Conservation (phyloP, 2,113 vertebrate species). For the Erythrolamprus reginae region DNA sequence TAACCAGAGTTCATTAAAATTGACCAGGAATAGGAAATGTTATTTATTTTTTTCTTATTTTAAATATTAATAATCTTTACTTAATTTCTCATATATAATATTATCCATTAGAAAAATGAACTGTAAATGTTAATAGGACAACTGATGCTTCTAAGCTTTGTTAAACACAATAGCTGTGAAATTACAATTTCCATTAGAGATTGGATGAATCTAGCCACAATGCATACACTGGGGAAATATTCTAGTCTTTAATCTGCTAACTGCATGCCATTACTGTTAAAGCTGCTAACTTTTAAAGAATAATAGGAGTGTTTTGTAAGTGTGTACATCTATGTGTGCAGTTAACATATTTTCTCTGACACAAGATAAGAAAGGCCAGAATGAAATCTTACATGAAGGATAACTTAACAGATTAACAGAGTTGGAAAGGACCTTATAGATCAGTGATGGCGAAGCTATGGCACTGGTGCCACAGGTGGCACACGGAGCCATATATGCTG, state of each 20-base stretch:
- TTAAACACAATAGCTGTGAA: slow-evolving; percentile 60
- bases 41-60: slow-evolving; percentile 50
- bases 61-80: slow-evolving; percentile 58
- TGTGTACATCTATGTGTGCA: neutral
- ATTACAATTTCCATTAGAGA: slow-evolving; percentile 51
- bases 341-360: slow-evolving; percentile 43
- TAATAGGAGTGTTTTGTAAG: slow-evolving; percentile 14
- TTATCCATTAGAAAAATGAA: slow-evolving; percentile 54
- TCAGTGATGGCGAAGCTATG: no score
- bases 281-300: slow-evolving; percentile 49
- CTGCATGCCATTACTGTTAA: slow-evolving; percentile 40
- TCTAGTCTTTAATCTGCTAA: slow-evolving; percentile 46
- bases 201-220: slow-evolving; percentile 47
- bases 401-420: no score
- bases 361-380: neutral
- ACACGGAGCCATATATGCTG: no score
- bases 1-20: slow-evolving; percentile 58
- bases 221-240: slow-evolving; percentile 44
- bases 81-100: slow-evolving; percentile 64
- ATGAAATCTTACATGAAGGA: slow-evolving; percentile 35
- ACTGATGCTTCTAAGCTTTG: slow-evolving; percentile 56
- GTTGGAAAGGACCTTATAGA: no score
- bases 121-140: slow-evolving; percentile 69
- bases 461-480: no score
- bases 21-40: slow-evolving; percentile 46